These are phyloP conservation scores for Lypha dubia DNA, from an alignment of 2,888 invertebrate species.

Conservation along the genomic window DNA sequence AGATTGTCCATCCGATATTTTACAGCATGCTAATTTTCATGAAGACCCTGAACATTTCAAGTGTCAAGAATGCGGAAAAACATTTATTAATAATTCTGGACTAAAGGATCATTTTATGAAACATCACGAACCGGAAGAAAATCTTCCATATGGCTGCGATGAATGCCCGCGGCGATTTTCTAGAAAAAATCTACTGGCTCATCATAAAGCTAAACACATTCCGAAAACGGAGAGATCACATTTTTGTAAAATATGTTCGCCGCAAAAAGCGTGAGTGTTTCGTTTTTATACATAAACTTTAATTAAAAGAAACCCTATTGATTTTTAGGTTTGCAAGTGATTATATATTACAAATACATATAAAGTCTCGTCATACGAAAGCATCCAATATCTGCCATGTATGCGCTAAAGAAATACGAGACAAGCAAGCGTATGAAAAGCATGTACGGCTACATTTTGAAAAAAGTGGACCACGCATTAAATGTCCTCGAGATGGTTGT, in stretches of 20 bases:
- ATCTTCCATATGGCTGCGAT: slow-evolving; percentile 80
- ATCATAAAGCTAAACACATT: slow-evolving; percentile 80
- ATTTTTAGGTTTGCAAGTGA: slow-evolving; percentile 80
- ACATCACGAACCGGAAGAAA: slow-evolving; percentile 80
- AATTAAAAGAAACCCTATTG: neutral
- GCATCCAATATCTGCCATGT: slow-evolving; percentile 82
- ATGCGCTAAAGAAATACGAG: slow-evolving; percentile 82
- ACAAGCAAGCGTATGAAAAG: slow-evolving; percentile 81
- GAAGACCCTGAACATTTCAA: slow-evolving; percentile 82
- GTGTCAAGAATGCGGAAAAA: slow-evolving; percentile 81
- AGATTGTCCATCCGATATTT: slow-evolving; percentile 80
- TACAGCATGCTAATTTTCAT: slow-evolving; percentile 82
- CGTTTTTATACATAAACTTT: neutral
- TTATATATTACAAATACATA: slow-evolving; percentile 80
- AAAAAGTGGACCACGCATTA: slow-evolving; percentile 81
- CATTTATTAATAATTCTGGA: slow-evolving; percentile 80
- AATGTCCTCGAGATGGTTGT: slow-evolving; percentile 81
- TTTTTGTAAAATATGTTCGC: slow-evolving; percentile 76
- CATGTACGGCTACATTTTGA: slow-evolving; percentile 82
- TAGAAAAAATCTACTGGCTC: slow-evolving; percentile 79
- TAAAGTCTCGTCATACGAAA: slow-evolving; percentile 79
- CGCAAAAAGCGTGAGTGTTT: slow-evolving; percentile 77
- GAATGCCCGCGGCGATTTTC: slow-evolving; percentile 81
- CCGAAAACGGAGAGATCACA: slow-evolving; percentile 78
- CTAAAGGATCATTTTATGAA: slow-evolving; percentile 80